Conservation (phyloP, 1,140 invertebrate species). For the Acromyrmex heyeri region DNA sequence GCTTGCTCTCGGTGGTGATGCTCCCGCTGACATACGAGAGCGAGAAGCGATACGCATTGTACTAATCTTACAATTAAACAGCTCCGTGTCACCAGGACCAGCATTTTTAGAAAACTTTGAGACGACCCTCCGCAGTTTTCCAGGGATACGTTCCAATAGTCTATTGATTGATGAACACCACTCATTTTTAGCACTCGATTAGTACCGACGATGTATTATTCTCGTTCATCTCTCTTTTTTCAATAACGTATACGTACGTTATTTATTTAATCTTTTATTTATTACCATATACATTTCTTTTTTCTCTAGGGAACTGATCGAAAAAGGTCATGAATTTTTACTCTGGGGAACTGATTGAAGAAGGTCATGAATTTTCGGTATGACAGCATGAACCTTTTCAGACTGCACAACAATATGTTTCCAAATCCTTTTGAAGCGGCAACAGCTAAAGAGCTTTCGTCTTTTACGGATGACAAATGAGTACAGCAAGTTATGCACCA, state of each 20-base stretch:
- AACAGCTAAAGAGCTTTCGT: neutral
- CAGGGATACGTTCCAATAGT: no score
- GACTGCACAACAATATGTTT: conserved; percentile 52
- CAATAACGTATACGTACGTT: neutral
- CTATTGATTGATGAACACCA: no score
- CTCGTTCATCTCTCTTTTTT: neutral
- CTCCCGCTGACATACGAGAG: neutral
- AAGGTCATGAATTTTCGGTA: neutral
- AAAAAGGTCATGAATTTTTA: neutral
- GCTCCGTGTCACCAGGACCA: neutral
- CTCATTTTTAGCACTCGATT: neutral
- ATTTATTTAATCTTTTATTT: neutral
- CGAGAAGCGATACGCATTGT: neutral
- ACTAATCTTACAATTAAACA: neutral
- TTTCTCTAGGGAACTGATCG: neutral
- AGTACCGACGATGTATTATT: neutral
- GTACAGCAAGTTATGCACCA: conserved; percentile 66
- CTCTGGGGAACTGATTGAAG: neutral
- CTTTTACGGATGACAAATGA: conserved; percentile 70
- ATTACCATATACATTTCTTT: neutral
- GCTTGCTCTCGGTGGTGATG: neutral
- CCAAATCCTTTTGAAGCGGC: conserved; percentile 65
- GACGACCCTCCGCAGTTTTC: no score
- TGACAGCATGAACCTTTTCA: conserved; percentile 55
- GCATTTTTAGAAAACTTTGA: neutral